Percentiles rank a stretch among this genome's conserved stretches.
Conservation (phyloP, 2,113 vertebrate species). For the Scophthalmus maximus region DNA sequence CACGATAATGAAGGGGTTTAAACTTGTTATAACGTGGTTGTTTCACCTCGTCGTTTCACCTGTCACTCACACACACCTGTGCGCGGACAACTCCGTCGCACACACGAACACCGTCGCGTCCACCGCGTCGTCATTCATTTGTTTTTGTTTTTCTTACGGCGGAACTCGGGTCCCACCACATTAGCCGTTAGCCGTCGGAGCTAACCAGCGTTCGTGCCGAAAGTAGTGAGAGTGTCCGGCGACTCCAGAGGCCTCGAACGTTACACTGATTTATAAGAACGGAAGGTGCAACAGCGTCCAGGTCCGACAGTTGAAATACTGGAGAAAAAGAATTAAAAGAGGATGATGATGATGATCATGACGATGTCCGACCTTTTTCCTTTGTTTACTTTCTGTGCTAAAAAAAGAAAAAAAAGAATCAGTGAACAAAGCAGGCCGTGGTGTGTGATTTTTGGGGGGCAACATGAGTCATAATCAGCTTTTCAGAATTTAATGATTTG, state of each 20-base stretch:
- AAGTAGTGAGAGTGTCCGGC: slow-evolving; percentile 49
- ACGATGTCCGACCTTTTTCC: neutral
- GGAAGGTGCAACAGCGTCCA: fast-evolving
- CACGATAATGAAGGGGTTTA: slow-evolving; percentile 62
- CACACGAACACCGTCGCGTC: too few relatives aligned
- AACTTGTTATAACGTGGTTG: slow-evolving; percentile 57
- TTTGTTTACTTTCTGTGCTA: slow-evolving; percentile 57
- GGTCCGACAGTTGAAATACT: too few relatives aligned
- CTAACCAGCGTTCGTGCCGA: slow-evolving; percentile 39
- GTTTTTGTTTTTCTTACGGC: too few relatives aligned
- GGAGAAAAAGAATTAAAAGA: too few relatives aligned
- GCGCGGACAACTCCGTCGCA: too few relatives aligned
- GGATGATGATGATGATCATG: fast-evolving
- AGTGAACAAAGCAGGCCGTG: too few relatives aligned
- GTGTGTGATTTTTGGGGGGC: too few relatives aligned
- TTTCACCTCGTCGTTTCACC: slow-evolving; percentile 10
- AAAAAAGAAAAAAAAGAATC: slow-evolving; percentile 41
- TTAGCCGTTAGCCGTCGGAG: slow-evolving; percentile 60
- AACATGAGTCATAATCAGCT: neutral
- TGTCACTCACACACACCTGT: neutral
- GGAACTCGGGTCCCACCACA: neutral
- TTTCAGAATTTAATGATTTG: too few relatives aligned
- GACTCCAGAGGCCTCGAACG: slow-evolving; percentile 37
- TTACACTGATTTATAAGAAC: neutral
- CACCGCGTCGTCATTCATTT: too few relatives aligned